These are phyloP conservation scores for Tuta absoluta DNA, from an alignment of 2,888 invertebrate genomes.

Conservation along the genomic window DNA sequence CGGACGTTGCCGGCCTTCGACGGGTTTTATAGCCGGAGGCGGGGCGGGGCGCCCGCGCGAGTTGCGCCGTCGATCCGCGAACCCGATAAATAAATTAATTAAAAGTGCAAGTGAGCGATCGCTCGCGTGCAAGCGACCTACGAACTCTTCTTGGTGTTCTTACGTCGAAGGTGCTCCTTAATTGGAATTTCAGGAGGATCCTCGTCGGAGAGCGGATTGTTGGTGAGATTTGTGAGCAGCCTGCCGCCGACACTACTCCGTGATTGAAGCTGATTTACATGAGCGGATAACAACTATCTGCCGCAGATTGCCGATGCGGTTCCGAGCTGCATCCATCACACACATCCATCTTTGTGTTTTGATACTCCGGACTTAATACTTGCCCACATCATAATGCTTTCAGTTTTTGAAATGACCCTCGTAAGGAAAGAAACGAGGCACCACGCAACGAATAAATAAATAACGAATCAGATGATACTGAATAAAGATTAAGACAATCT, in stretches of 20 bases:
- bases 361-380: neutral
- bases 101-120: conserved; percentile 82
- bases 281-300: conserved; percentile 27
- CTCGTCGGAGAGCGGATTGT: conserved; percentile 58
- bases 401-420: neutral
- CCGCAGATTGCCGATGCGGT: conserved; percentile 10
- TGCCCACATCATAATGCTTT: neutral
- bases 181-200: conserved; percentile 71
- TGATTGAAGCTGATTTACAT: conserved; percentile 54
- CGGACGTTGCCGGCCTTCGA: conserved; percentile 65
- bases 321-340: conserved; percentile 1
- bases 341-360: neutral
- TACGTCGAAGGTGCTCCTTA: conserved; percentile 61
- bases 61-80: conserved; percentile 80
- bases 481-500: conserved; percentile 8
- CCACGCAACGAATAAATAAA: neutral
- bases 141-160: conserved; percentile 49
- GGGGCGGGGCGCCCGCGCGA: conserved; percentile 74
- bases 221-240: conserved; percentile 52
- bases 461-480: conserved; percentile 2
- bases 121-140: conserved; percentile 69
- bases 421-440: neutral
- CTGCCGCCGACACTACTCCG: conserved; percentile 42
- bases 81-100: conserved; percentile 82
- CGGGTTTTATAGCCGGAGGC: conserved; percentile 67